These are phyloP conservation scores for Catamblyrhynchus diadema DNA, from an alignment of 2,797 vertebrate genomes.

Conservation along the genomic window DNA sequence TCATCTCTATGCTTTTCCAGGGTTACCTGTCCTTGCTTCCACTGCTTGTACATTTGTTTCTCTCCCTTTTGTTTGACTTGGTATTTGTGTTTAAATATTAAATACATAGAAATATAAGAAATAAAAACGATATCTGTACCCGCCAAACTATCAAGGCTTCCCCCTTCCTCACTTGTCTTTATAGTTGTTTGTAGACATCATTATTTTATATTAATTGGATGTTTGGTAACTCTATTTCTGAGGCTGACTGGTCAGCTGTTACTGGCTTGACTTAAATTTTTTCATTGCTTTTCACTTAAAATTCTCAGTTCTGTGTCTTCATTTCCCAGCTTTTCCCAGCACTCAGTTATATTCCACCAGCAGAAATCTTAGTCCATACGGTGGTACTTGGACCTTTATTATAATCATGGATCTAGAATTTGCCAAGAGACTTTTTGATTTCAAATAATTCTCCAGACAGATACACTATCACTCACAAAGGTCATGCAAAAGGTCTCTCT, in stretches of 20 bases:
- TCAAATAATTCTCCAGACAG: not conserved
- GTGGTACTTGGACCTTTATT: not conserved
- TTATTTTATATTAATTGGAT: not conserved
- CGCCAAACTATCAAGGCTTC: not conserved
- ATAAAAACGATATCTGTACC: not conserved
- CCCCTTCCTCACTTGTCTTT: not conserved
- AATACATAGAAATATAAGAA: not conserved
- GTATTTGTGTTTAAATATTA: not conserved
- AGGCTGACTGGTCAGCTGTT: not conserved
- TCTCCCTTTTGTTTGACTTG: not conserved
- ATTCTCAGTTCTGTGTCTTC: not conserved
- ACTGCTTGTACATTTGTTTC: not conserved
- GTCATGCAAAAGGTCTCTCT: not conserved
- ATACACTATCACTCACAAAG: not conserved
- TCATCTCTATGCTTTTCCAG: not conserved
- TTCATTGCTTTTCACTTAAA: not conserved
- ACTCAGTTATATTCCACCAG: not conserved
- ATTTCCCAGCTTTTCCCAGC: not conserved
- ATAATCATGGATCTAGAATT: not conserved
- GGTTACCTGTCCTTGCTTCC: not conserved
- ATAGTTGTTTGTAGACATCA: not conserved
- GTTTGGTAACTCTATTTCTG: not conserved
- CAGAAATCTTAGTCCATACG: not conserved
- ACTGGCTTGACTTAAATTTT: not conserved
- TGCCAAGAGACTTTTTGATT: not conserved